A percentile compares a stretch with the other conserved stretches of the same genome.
Evolutionary conservation across 2,113 vertebrate species (phyloP).

Genomic region (Callopanchax toddi): DNA sequence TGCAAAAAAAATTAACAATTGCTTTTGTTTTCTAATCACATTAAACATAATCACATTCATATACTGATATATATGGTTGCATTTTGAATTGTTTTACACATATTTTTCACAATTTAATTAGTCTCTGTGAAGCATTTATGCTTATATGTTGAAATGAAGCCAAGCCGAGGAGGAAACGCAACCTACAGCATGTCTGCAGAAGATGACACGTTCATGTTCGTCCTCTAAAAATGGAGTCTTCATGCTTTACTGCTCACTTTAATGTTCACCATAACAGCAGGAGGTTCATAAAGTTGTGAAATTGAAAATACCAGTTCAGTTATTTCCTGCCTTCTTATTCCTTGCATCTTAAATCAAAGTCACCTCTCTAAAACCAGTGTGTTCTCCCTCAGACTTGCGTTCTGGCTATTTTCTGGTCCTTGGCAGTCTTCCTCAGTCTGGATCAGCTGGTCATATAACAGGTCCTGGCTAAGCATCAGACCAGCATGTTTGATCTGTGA

Average conservation of each 20-base stretch:
- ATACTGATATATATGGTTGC: no score
- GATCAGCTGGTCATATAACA: slow-evolving; percentile 14
- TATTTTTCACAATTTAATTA: no score
- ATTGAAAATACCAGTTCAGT: slow-evolving; percentile 10
- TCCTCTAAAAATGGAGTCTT: slow-evolving; percentile 3
- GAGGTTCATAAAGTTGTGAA: slow-evolving; percentile 1
- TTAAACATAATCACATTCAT: no score
- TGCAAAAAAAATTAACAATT: no score
- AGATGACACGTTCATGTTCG: slow-evolving; percentile 1
- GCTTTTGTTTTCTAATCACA: no score
- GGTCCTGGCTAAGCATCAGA: neutral
- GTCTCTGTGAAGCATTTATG: no score
- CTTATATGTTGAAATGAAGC: no score
- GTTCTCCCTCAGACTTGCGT: slow-evolving; percentile 6
- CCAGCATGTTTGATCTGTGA: slow-evolving; percentile 20
- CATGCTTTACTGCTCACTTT: slow-evolving; percentile 19
- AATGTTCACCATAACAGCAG: slow-evolving; percentile 1
- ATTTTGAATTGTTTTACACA: no score
- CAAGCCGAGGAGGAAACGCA: no score
- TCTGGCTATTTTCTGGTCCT: slow-evolving; percentile 13
- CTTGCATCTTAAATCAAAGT: neutral
- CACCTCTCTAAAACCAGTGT: neutral
- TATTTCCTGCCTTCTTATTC: neutral
- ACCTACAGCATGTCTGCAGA: neutral
- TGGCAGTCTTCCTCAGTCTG: slow-evolving; percentile 13